Evolutionary conservation across 2,888 invertebrate species (phyloP), one percentile per base, ranked within the genome.

Genomic region (Mystacides longicornis): DNA sequence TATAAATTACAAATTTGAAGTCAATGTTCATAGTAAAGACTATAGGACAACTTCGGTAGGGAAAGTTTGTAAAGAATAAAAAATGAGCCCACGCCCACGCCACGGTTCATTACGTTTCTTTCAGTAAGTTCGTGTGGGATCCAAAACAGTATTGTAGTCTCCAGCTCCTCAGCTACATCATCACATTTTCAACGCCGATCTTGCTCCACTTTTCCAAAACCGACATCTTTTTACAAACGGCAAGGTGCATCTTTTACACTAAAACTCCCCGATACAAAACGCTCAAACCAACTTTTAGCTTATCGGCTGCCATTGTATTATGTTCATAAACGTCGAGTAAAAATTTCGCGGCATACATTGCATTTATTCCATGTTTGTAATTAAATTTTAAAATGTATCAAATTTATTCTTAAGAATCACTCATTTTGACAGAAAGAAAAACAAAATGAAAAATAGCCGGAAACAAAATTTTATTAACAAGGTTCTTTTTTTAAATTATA

Each of bases 101-200:
- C n/a, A n/a, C n/a, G n/a, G n/a, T n/a, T n/a, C 53, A 47, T 52
- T 37, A 47, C n/a, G n/a, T n/a, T n/a, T n/a, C n/a, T n/a, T n/a
- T n/a, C n/a, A n/a, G n/a, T n/a, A n/a, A n/a, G n/a, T 51, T 57
- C 57, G 51, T 9, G 14, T 31, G 31, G 31, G 42, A n/a, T n/a
- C 46, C 48, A 59, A 60, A 62, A 59, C 59, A 56, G 54, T 62
- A 60, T 60, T 51, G 31, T 60, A 57, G 56, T 58, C 51, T 51
- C 55, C 51, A 53, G 55, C 46, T 50, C 52, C 48, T 59, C 51
- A 57, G 47, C 11, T 19, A 31, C 14, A n/a, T 47, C 14, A 22
- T 19, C 37, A 56, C 60, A 52, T 53, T 51, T 59, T 18, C 52
- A 49, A 55, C 50, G 50, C 37, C 52, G 55, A 58, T 55, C 48